Conservation (phyloP, 2,797 vertebrate genomes). For the Epinephelus malabaricus region DNA sequence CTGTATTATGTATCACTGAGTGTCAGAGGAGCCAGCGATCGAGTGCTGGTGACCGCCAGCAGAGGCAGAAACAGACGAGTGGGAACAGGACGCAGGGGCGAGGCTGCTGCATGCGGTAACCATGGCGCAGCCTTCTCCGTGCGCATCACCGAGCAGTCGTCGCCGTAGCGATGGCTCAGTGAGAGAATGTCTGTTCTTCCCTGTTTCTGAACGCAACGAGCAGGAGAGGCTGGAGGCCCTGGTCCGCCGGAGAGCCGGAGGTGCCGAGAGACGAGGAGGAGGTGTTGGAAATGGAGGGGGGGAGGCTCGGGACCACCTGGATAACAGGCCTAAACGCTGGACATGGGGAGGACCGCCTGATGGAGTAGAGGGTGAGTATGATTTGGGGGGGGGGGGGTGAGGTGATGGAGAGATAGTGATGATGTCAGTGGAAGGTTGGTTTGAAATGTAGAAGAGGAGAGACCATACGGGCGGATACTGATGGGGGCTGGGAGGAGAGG, state of each 20-base stretch:
- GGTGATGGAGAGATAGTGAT: constrained; percentile 2
- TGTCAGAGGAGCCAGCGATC: constrained; percentile 41
- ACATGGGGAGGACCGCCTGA: constrained; percentile 91
- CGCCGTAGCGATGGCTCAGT: constrained; percentile 87
- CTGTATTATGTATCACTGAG: constrained; percentile 54
- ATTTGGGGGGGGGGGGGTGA: neutral
- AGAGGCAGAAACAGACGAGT: constrained; percentile 39
- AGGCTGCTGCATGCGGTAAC: constrained; percentile 78
- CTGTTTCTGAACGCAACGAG: constrained; percentile 87
- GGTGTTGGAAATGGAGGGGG: constrained; percentile 49
- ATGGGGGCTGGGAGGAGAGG: constrained; percentile 37
- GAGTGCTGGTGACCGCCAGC: constrained; percentile 40
- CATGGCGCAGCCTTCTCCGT: constrained; percentile 85
- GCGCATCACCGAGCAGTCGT: constrained; percentile 78
- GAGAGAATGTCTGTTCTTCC: constrained; percentile 87
- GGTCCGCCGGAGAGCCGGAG: constrained; percentile 90
- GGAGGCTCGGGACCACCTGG: constrained; percentile 77
- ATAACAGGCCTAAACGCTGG: constrained; percentile 95
- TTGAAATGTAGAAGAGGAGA: constrained; percentile 11
- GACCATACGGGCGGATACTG: constrained; percentile 18
- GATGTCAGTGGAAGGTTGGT: constrained; percentile 47
- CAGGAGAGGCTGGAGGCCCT: constrained; percentile 97
- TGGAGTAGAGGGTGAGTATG: constrained; percentile 85
- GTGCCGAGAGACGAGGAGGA: constrained; percentile 74
- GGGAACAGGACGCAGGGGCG: constrained; percentile 64